A percentile compares a stretch with the other conserved stretches of the same genome.
Conservation (phyloP, 2,888 invertebrate genomes). For the Marronus borbonicus region DNA sequence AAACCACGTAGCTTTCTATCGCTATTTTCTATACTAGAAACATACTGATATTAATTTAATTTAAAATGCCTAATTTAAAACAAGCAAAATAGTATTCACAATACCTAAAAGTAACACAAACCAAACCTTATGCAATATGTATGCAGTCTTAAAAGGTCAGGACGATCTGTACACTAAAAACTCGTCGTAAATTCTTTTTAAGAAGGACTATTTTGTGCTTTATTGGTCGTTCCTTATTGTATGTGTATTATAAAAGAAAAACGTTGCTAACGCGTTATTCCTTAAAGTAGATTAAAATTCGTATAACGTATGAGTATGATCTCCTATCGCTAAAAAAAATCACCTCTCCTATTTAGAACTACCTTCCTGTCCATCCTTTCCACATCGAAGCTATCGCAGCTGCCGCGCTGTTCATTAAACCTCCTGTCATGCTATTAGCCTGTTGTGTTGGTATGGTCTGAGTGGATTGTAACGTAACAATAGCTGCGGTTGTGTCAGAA, state of each 20-base stretch:
- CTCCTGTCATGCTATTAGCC: constrained; percentile 77
- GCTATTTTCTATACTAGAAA: no score
- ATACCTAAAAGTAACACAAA: constrained; percentile 11
- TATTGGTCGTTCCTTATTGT: constrained; percentile 13
- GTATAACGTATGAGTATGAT: constrained; percentile 3
- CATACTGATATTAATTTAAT: no score
- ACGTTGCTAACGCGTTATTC: background rate
- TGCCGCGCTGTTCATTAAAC: constrained; percentile 86
- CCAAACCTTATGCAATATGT: background rate
- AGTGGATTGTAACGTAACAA: constrained; percentile 64
- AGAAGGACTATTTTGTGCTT: constrained; percentile 18
- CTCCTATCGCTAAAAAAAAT: background rate
- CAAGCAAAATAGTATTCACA: background rate
- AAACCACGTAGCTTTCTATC: no score
- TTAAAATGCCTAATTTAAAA: no score
- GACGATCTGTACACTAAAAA: constrained; percentile 1
- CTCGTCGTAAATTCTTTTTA: background rate
- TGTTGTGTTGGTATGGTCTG: constrained; percentile 63
- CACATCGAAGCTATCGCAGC: constrained; percentile 88
- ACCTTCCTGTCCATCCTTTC: constrained; percentile 78
- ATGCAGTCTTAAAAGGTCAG: background rate
- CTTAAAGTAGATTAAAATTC: constrained; percentile 2
- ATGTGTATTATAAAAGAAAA: constrained; percentile 10
- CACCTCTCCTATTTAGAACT: constrained; percentile 56
- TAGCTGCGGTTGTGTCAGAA: constrained; percentile 69